phyloP scores from a whole-genome alignment of 1,140 invertebrate species.

The Antheraea pernyi region DNA sequence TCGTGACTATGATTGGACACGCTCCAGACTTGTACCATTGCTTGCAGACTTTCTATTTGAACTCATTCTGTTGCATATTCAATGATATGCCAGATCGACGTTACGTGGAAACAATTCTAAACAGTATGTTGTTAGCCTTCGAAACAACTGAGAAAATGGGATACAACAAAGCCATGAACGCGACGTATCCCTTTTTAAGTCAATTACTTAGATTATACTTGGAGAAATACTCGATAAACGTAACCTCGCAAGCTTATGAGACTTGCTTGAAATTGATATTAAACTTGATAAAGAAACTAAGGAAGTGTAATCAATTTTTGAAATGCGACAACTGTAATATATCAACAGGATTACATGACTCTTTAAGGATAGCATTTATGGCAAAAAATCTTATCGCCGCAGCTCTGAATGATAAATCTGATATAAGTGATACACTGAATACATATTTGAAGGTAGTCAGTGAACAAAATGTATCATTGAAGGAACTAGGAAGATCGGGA shows the following conservation, averaged over 20 bases:
- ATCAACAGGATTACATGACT: conserved; percentile 53
- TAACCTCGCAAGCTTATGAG: conserved; percentile 17
- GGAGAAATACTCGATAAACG: background rate
- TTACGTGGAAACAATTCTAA: conserved; percentile 40
- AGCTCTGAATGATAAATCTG: conserved; percentile 24
- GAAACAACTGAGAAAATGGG: conserved; percentile 50
- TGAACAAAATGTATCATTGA: conserved; percentile 48
- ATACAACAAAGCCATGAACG: conserved; percentile 35
- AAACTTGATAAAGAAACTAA: conserved; percentile 40
- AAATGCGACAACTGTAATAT: conserved; percentile 63
- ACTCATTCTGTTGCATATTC: conserved; percentile 50
- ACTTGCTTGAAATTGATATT: conserved; percentile 47
- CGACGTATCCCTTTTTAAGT: conserved; percentile 54
- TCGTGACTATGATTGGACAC: conserved; percentile 39
- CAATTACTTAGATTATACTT: conserved; percentile 53
- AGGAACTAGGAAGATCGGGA: conserved; percentile 31
- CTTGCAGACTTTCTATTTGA: conserved; percentile 54
- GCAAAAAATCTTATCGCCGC: conserved; percentile 43
- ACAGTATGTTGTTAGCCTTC: conserved; percentile 37
- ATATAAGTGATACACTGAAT: conserved; percentile 31
- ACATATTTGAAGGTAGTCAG: conserved; percentile 35
- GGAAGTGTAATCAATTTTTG: conserved; percentile 39
- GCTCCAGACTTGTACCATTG: conserved; percentile 44
- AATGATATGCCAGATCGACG: conserved; percentile 27
- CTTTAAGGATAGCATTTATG: conserved; percentile 49